Evolutionary conservation across 2,797 vertebrate genomes (phyloP).

Genomic region (Gymnothorax reevesii): DNA sequence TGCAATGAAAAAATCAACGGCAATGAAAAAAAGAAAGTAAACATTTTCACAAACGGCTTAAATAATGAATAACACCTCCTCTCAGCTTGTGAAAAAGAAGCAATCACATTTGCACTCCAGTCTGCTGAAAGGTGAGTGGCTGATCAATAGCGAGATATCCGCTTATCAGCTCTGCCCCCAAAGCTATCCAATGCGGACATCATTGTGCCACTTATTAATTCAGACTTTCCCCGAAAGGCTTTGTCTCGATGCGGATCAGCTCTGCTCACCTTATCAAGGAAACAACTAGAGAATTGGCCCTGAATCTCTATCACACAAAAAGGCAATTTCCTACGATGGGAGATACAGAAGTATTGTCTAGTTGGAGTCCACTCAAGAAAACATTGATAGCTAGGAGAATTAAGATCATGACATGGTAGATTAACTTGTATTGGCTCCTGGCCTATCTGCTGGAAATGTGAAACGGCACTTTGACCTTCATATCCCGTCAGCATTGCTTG

Average conservation of each 20-base stretch:
- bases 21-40: not conserved
- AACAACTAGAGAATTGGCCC: not conserved
- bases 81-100: not conserved
- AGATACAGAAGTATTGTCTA: not conserved
- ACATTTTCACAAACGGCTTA: not conserved
- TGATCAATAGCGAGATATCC: constrained; percentile 11
- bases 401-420: not conserved
- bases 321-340: not conserved
- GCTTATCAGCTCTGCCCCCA: constrained; percentile 7
- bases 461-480: not conserved
- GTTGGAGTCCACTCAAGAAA: not conserved
- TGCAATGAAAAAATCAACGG: not conserved
- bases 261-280: not conserved
- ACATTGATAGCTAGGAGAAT: constrained; percentile 3
- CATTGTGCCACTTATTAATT: constrained; percentile 14
- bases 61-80: not conserved
- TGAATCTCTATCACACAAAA: not conserved
- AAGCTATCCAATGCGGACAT: not conserved
- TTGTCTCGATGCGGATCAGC: not conserved
- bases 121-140: not conserved
- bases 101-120: not conserved
- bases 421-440: not conserved
- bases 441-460: not conserved
- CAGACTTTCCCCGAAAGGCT: constrained; percentile 3
- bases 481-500: not conserved